phyloP scores from a whole-genome alignment of 2,113 vertebrate genomes.

The Dicrurus megarhynchus region DNA sequence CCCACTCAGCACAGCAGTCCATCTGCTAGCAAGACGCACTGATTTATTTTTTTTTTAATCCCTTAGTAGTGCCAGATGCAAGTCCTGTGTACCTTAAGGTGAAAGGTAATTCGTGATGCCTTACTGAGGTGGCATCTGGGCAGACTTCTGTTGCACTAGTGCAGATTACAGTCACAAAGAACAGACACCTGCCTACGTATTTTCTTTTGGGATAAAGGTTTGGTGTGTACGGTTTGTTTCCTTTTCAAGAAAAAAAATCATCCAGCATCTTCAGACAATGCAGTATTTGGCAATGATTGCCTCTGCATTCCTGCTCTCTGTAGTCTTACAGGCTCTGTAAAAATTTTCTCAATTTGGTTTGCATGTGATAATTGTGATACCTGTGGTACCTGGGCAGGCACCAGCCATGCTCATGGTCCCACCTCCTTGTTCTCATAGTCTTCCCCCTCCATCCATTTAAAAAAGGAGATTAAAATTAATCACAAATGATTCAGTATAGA shows the following conservation, averaged over 20 bases:
- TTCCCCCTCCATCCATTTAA: not conserved
- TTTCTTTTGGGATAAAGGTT: not conserved
- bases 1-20: slow-evolving; percentile 42
- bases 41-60: not conserved
- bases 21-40: slow-evolving; percentile 66
- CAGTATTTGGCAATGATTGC: not conserved
- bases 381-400: not conserved
- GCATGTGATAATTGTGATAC: not conserved
- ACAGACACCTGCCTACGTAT: fast-evolving
- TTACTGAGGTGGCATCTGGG: slow-evolving; percentile 30
- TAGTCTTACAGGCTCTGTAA: not conserved
- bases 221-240: not conserved
- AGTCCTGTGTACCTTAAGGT: slow-evolving; percentile 46
- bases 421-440: not conserved
- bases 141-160: not conserved
- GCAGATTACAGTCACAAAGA: not conserved
- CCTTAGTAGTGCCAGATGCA: slow-evolving; percentile 61
- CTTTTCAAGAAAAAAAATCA: not conserved
- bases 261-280: not conserved
- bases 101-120: slow-evolving; percentile 45
- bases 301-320: not conserved
- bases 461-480: not conserved
- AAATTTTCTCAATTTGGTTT: not conserved
- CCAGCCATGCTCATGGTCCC: not conserved
- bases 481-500: not conserved